A percentile compares a stretch with the other conserved stretches of the same genome.
These are phyloP conservation scores for Protobothrops flavoviridis DNA, from an alignment of 2,113 vertebrate genomes.

Conservation along the genomic window DNA sequence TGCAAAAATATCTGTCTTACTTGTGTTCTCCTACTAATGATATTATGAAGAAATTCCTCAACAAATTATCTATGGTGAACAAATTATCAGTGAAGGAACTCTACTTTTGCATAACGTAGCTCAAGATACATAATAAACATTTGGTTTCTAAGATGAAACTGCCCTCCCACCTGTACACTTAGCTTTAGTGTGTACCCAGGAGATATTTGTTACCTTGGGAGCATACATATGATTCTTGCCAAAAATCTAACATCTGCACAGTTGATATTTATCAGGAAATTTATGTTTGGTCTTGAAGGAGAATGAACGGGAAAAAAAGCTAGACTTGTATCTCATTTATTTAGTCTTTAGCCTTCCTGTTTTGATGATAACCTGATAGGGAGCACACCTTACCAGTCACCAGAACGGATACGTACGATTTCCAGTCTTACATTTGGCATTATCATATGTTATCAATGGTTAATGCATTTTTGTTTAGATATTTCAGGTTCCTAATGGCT, in stretches of 20 bases:
- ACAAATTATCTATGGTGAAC: neutral
- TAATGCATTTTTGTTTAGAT: neutral
- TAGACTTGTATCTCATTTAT: conserved; percentile 4
- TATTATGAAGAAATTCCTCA: neutral
- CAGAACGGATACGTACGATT: no score
- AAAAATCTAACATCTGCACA: conserved; percentile 53
- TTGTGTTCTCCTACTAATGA: neutral
- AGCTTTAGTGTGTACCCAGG: neutral
- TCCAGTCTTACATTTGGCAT: neutral
- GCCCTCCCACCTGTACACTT: neutral
- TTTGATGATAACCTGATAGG: neutral
- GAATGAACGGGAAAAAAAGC: conserved; percentile 3
- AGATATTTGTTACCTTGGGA: conserved; percentile 34
- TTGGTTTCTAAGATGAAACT: neutral
- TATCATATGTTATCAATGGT: neutral
- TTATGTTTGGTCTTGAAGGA: neutral
- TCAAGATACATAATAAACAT: neutral
- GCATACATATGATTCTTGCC: accelerated
- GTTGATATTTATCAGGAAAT: conserved; percentile 42
- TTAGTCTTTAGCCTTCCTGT: neutral
- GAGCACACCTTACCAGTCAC: accelerated
- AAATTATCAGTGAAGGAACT: neutral
- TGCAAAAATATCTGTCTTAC: neutral
- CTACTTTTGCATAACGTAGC: neutral
- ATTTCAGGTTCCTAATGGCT: neutral